phyloP scores from a whole-genome alignment of 2,113 vertebrate species.

The Dasyornis broadbenti region DNA sequence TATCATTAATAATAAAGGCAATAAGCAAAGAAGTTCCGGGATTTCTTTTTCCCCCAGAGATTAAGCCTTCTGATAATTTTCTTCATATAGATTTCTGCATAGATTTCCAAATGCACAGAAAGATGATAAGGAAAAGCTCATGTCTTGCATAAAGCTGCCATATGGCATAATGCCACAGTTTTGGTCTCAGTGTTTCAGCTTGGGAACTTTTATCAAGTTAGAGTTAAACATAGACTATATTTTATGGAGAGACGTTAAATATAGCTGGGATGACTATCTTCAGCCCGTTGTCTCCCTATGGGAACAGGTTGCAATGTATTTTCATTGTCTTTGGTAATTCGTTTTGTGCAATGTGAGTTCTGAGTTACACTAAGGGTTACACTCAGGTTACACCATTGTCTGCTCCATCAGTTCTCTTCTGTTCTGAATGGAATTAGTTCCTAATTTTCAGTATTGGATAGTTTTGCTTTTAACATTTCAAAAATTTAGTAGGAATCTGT shows the following conservation, averaged over 20 bases:
- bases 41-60: not conserved
- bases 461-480: not conserved
- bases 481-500: not conserved
- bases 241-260: not conserved
- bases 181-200: not conserved
- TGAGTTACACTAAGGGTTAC: fast-evolving
- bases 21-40: not conserved
- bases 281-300: not conserved
- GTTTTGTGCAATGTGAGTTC: not conserved
- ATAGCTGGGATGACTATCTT: not conserved
- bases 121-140: not conserved
- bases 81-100: not conserved
- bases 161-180: not conserved
- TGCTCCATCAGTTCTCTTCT: not conserved
- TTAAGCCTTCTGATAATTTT: not conserved
- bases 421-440: not conserved
- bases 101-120: not conserved
- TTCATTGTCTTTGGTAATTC: not conserved
- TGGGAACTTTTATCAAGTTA: not conserved
- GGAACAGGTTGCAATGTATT: not conserved
- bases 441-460: not conserved
- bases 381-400: not conserved
- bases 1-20: not conserved
- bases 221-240: not conserved
- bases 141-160: not conserved